These are phyloP conservation scores for Mythimna loreyi DNA, from an alignment of 2,888 invertebrate species.

Conservation along the genomic window DNA sequence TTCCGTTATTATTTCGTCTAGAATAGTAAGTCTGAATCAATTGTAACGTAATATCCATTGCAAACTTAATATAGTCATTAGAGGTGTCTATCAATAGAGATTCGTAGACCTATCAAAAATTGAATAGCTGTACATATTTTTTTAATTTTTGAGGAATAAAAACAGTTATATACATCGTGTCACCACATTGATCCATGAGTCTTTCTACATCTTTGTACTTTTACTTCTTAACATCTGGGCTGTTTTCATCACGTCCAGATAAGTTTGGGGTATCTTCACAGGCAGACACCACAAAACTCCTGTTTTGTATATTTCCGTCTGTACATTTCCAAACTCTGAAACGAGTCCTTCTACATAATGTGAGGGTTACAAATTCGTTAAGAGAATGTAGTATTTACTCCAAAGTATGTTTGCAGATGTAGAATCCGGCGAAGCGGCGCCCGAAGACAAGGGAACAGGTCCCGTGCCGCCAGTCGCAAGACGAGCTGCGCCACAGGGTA, in stretches of 20 bases:
- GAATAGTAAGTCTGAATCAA: not conserved
- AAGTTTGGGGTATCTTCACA: not conserved
- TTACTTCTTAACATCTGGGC: not conserved
- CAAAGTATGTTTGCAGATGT: conserved; percentile 81
- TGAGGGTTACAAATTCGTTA: not conserved
- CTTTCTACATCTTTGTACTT: no score
- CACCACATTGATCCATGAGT: not conserved
- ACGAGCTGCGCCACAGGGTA: conserved; percentile 70
- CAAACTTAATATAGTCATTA: no score
- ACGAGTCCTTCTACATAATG: not conserved
- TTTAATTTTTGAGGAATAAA: no score
- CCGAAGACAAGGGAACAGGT: conserved; percentile 67
- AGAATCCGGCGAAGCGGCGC: conserved; percentile 75
- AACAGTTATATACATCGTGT: no score
- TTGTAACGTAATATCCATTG: no score
- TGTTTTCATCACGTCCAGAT: no score
- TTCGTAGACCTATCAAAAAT: no score
- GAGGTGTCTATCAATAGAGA: no score
- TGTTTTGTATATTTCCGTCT: not conserved
- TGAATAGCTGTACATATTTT: no score
- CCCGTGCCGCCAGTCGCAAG: conserved; percentile 47
- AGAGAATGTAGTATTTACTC: conserved; percentile 21
- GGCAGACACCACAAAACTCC: not conserved
- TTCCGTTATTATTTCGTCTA: conserved; percentile 19
- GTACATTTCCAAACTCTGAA: not conserved